Conservation (phyloP, 1,140 invertebrate genomes). For the Sinella curviseta region DNA sequence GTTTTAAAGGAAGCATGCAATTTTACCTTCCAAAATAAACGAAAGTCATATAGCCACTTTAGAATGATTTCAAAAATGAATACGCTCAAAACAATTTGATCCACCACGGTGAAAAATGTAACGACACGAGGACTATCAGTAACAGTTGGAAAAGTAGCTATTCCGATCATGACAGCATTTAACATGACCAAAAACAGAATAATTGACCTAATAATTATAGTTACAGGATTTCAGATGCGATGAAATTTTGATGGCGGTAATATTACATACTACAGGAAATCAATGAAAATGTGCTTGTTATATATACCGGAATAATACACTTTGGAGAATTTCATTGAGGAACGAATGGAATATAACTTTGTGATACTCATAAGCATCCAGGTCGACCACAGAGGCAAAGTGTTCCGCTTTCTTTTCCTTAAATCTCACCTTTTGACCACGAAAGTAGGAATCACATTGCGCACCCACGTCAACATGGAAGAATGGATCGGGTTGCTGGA, state of each 20-base stretch:
- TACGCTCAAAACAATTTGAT: constrained; percentile 48
- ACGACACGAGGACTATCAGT: neutral
- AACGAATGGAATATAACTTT: constrained; percentile 44
- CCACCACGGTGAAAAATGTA: constrained; percentile 32
- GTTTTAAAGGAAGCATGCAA: neutral
- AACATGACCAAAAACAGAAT: constrained; percentile 45
- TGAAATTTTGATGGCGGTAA: neutral
- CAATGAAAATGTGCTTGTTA: neutral
- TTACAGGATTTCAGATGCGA: too few relatives aligned
- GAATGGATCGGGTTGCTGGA: constrained; percentile 30
- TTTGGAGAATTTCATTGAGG: constrained; percentile 43
- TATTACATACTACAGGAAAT: too few relatives aligned
- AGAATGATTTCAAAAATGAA: constrained; percentile 51
- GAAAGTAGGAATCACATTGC: constrained; percentile 20
- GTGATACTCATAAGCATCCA: constrained; percentile 45
- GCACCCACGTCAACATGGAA: constrained; percentile 38
- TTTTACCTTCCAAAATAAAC: constrained; percentile 50
- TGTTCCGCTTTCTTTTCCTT: constrained; percentile 32
- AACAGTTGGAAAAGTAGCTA: constrained; percentile 34
- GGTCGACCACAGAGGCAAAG: constrained; percentile 43
- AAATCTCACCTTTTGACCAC: constrained; percentile 26
- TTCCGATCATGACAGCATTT: constrained; percentile 47
- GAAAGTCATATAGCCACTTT: constrained; percentile 52
- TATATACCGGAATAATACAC: constrained; percentile 33
- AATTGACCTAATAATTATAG: constrained; percentile 34